Base-by-base conservation (phyloP, 2,113 vertebrate species). In the Narcine bancroftii region DNA sequence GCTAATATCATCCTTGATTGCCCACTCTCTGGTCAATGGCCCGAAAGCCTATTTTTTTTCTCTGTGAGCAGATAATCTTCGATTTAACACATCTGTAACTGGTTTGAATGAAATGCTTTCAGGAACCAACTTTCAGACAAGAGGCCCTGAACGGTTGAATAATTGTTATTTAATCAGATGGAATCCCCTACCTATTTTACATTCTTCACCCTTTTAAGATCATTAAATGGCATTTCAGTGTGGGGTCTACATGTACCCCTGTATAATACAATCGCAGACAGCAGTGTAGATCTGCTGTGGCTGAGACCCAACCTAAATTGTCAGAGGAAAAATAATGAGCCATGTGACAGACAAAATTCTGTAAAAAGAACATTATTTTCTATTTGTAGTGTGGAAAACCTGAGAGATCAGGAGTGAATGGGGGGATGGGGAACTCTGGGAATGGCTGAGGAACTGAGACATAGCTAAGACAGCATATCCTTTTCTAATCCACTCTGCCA, bases 61-160 rank as follows among this genome's bases (percentile, higher is more conserved):
- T 45, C 33, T 19, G 36, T 66, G 39, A 47, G 66, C 65, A 39
- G 42, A 69, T 69, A 91, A 91, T 91, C 89, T 71, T 65, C 65
- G 29, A 65, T 26, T 91, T 91, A 29, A 91, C 81, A 91, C 89
- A 91, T 91, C 89, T 91, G 89, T 42, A 91, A 91, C 63, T 91
- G 89, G 39, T 91, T 91, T 69, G 42, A 45, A 91, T 71, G 42
- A 69, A 91, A 10, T 66, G 65, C 36, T 91, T 33, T 33, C 65
- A 69, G 39, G 89, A 71, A 69, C 39, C 7, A 33, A 47, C n/a
- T 69, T 69, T 45, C 89, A 91, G 89, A 26, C 89, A 91, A 91
- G 66, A 26, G 63, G 47, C 89, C 42, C 39, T 47, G 26, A 91
- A 91, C 71, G 42, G 89, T 66, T 91, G 63, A 66, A 65, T 91